Evolutionary conservation across 2,888 invertebrate species (phyloP), one percentile per base, ranked within the genome.

Genomic region (Neoaliturus tenellus): DNA sequence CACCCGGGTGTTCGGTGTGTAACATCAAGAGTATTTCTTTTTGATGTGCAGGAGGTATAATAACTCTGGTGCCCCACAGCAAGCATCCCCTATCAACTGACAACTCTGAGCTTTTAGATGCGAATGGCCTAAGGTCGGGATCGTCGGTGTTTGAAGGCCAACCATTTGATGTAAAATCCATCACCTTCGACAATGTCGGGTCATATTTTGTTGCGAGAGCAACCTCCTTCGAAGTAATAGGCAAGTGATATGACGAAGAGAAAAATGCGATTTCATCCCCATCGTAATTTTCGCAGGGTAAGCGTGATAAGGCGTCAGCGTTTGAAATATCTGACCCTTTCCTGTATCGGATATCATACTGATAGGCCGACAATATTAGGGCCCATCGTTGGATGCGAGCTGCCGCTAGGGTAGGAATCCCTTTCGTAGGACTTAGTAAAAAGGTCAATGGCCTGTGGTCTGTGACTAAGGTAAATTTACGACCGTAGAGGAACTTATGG

Each of bases 381-480:
- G 69, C 69, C 69, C 69, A 69, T 33, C 33, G 5, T 8, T 69
- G 69, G 17, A 69, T 31, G n/a, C 69, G 69, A 12, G 69, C 69
- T 8, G 33, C 69, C 14, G 69, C 31, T 20, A 69, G 33, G 12
- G 69, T 69, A 28, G 35, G 69, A 12, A 69, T 31, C 10, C 5
- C 69, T n/a, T 69, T 69, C 2, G 58, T 23, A 23, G 58, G 23
- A 3, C 58, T 25, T 23, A 58, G 20, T 23, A 58, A 2, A 17
- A 23, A 58, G 12, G 28, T 58, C 58, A 58, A 14, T 10, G 58
- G 8, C 23, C 20, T 8, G 14, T 58, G 58, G 14, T 58, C 58
- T 4, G 58, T 58, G 3, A 23, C 58, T 58, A 28, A 58, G 5
- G 88, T 89, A 86, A 28, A 58, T n/a, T n/a, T 58, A 28, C 33